phyloP scores from a whole-genome alignment of 1,140 invertebrate species.

The Drosophila persimilis region DNA sequence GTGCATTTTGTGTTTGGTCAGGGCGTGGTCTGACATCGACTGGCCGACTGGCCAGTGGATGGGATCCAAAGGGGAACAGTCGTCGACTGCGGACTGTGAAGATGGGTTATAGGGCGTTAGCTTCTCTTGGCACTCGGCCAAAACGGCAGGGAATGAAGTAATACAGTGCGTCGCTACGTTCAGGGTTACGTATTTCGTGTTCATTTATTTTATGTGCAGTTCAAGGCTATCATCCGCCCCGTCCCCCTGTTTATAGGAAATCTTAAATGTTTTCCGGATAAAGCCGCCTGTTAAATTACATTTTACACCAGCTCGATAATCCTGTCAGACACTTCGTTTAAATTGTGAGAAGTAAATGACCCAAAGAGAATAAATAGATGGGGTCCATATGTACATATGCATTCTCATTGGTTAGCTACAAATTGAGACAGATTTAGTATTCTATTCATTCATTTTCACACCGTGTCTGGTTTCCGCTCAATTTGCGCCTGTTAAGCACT shows the following conservation, averaged over 20 bases:
- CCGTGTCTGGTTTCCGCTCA: conserved; percentile 2
- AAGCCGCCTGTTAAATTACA: too few species aligned
- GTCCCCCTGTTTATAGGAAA: too few species aligned
- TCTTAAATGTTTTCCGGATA: too few species aligned
- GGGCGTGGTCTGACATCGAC: conserved; percentile 50
- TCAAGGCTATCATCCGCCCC: conserved; percentile 17
- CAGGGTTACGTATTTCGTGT: conserved; percentile 4
- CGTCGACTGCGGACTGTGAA: neutral
- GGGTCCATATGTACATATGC: too few species aligned
- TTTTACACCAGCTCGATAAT: too few species aligned
- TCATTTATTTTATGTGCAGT: conserved; percentile 14
- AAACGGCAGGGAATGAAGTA: conserved; percentile 46
- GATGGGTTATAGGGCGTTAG: conserved; percentile 9
- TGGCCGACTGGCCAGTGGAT: conserved; percentile 24
- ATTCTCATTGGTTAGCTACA: too few species aligned
- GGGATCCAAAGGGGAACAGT: conserved; percentile 19
- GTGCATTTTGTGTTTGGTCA: conserved; percentile 40
- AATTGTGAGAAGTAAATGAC: too few species aligned
- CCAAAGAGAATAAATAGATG: too few species aligned
- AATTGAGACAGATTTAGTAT: neutral
- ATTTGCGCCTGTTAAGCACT: conserved; percentile 62
- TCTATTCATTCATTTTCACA: neutral
- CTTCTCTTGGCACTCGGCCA: conserved; percentile 47
- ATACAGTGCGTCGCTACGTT: conserved; percentile 33
- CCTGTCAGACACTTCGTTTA: too few species aligned